Evolutionary conservation across 1,140 invertebrate species (phyloP).

Genomic region (Probaryconus sp.): DNA sequence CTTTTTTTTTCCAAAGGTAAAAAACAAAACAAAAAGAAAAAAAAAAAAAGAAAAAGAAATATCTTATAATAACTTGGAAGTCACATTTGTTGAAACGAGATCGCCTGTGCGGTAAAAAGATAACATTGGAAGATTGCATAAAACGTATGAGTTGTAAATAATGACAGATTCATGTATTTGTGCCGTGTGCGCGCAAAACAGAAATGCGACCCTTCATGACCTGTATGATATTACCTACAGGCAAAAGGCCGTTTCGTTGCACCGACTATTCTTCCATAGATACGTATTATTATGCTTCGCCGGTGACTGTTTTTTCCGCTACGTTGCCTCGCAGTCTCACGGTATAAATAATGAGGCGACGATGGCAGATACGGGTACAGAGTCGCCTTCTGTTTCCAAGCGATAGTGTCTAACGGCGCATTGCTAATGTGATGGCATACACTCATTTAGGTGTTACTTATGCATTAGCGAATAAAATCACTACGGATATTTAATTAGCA

Average conservation of each 20-base stretch:
- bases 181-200: neutral
- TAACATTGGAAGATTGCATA: too few species aligned
- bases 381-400: slow-evolving; percentile 33
- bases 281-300: slow-evolving; percentile 55
- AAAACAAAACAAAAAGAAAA: too few species aligned
- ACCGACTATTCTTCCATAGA: slow-evolving; percentile 43
- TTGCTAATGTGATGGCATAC: slow-evolving; percentile 42
- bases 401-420: slow-evolving; percentile 50
- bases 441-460: slow-evolving; percentile 38
- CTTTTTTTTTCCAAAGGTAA: too few species aligned
- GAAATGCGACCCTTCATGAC: neutral
- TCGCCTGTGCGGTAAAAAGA: too few species aligned
- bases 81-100: too few species aligned
- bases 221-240: neutral
- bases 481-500: slow-evolving; percentile 34
- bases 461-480: slow-evolving; percentile 46
- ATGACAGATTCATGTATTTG: slow-evolving; percentile 4
- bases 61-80: too few species aligned
- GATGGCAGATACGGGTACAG: slow-evolving; percentile 48
- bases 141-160: slow-evolving; percentile 15
- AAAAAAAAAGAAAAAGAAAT: too few species aligned
- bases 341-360: slow-evolving; percentile 59
- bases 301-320: slow-evolving; percentile 58
- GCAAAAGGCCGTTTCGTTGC: slow-evolving; percentile 24
- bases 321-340: slow-evolving; percentile 45